Evolutionary conservation across 92 coral and sea anemone species (phyloP), one percentile per base, ranked within the genome.

Genomic region (Bergia puertoricense): DNA sequence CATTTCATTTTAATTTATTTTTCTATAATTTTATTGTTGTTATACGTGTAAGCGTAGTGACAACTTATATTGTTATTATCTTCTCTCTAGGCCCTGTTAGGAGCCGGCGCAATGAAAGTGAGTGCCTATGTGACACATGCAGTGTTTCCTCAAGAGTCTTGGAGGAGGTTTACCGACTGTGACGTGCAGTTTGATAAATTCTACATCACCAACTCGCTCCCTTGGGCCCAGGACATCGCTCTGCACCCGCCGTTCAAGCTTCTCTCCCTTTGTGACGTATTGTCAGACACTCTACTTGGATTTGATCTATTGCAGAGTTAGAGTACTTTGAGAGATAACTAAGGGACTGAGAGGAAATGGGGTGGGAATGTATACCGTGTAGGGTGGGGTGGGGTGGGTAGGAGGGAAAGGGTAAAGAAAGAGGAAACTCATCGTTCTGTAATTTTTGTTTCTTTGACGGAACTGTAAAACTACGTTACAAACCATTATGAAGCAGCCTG

Each of bases 191-290:
- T 97, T 88, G 95, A 92, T 51, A 94, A 94, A 88, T 97, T 97
- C 85, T 97, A 94, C 98, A 97, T 97, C 76, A 97, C 99, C 57
- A 96, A 97, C 82, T 97, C 99, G n/a, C 83, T 97, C 38, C 99
- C 99, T 4, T 95, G 94, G 62, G 93, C 99, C 9, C 30, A 86
- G 46, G 77, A 91, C 40, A 97, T 97, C 42, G 97, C 96, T 10
- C 66, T 91, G 13, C 94, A 95, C 78, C 79, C 93, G 22, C 99
- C 99, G 5, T 97, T 97, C 77, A 82, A 93, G 36, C 88, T 97
- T 42, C 92, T 97, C 71, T 97, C 99, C 16, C 89, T 97, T 22
- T 94, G 98, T n/a, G 98, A 93, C 59, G 95, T 88, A 8, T 90
- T 97, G 23, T 95, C 99, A 9, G 94, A 97, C 67, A 94, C 99